phyloP scores from a whole-genome alignment of 2,113 vertebrate species.

The Empidonax traillii region DNA sequence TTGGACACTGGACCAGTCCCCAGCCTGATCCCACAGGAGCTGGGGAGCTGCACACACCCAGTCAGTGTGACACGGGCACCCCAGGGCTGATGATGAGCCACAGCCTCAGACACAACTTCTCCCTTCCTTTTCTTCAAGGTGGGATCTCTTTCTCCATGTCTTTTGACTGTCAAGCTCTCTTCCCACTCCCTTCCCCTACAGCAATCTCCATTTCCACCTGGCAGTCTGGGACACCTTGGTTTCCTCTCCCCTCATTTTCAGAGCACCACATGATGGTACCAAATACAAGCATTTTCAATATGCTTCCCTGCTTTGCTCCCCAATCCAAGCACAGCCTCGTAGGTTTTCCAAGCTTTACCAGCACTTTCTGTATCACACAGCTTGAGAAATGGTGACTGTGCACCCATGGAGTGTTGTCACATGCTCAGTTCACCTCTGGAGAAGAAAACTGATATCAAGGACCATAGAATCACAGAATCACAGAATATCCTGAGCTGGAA shows the following conservation, averaged over 20 bases:
- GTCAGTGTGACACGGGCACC: background rate
- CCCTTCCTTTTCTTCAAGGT: background rate
- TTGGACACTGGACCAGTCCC: background rate
- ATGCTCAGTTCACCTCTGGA: background rate
- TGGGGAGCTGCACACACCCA: background rate
- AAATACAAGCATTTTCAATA: background rate
- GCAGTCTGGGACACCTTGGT: background rate
- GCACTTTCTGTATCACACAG: background rate
- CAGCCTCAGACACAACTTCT: background rate
- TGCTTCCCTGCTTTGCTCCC: background rate
- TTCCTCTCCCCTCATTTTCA: background rate
- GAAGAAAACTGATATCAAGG: background rate
- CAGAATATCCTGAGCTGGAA: background rate
- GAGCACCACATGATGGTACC: background rate
- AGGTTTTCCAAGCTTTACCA: background rate
- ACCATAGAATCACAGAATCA: background rate
- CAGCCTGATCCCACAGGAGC: background rate
- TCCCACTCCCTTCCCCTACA: background rate
- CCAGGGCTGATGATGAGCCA: background rate
- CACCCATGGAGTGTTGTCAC: background rate
- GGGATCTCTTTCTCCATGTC: background rate
- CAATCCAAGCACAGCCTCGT: background rate
- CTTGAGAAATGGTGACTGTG: background rate
- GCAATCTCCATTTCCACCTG: background rate
- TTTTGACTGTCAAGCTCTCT: background rate